Base-by-base conservation (phyloP, 2,113 vertebrate genomes). In the Eulemur rufifrons region DNA sequence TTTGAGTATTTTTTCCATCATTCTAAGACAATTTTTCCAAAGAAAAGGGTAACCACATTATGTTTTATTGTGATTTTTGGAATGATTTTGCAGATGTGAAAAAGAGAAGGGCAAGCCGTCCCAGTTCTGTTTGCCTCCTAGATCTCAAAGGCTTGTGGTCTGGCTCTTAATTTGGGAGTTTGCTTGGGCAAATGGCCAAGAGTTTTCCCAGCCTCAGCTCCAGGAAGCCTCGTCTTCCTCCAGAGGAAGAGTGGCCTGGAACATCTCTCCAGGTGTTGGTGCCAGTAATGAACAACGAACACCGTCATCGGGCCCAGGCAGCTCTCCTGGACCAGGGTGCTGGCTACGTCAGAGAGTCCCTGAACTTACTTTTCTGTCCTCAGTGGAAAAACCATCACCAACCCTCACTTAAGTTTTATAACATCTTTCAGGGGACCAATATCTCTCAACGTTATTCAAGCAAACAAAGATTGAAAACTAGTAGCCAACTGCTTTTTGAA, bases 41-140 rank as follows among this genome's bases (percentile, higher is more conserved):
- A 97, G 95, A 74, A 97, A 78, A 92, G 39, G 73, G 74, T 77
- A 74, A 89, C 37, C 45, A 9, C 32, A 61, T 76, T 92, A 27
- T 63, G 45, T 93, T 91, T 85, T 83, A 25, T 56, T 91, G 52
- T 84, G 85, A 91, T 47, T 80, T 94, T 56, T 95, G 89, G 73
- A 93, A 56, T 93, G 89, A 82, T 66, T 96, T 66, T 91, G 39
- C 89, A 86, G 37, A 66, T 76, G 86, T 63, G 59, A 87, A 69
- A 68, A 68, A 47, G 81, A 94, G 77, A 94, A 97, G 86, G 84
- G 63, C 88, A 14, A 59, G 86, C 23, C 0, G 74, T 42, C 80
- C 81, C 34, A 12, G 32, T 92, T 94, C 77, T 52, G 7, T 45
- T 71, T 0, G 25, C 77, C n/a, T 89, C 50, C 66, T 20, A 18